Evolutionary conservation across 2,888 invertebrate species (phyloP).

Genomic region (Celastrina argiolus): DNA sequence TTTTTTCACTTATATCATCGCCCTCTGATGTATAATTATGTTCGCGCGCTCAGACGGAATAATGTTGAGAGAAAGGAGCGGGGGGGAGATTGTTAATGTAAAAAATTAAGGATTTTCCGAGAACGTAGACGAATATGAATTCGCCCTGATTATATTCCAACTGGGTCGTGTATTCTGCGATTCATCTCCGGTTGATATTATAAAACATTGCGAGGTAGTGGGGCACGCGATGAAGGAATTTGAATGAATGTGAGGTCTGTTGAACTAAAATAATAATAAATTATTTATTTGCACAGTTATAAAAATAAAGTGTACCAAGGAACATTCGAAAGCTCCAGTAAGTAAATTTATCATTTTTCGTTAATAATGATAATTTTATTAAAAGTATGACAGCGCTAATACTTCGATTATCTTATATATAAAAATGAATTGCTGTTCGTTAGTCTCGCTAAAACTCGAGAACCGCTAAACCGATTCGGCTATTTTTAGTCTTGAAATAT

Average conservation of each 20-base stretch:
- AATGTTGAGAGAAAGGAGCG: not conserved
- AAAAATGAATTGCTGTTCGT: too few relatives aligned
- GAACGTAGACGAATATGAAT: conserved; percentile 1
- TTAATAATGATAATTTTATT: too few relatives aligned
- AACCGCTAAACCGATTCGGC: too few relatives aligned
- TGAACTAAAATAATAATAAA: too few relatives aligned
- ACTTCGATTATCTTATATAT: too few relatives aligned
- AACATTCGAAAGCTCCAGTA: too few relatives aligned
- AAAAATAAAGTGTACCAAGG: too few relatives aligned
- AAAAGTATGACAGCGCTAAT: too few relatives aligned
- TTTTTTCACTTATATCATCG: not conserved
- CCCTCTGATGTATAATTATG: conserved; percentile 6
- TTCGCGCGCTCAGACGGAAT: conserved; percentile 8
- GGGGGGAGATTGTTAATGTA: conserved; percentile 1
- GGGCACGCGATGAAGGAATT: not conserved
- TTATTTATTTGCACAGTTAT: too few relatives aligned
- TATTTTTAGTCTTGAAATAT: too few relatives aligned
- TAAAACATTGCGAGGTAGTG: not conserved
- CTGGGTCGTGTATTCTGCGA: not conserved
- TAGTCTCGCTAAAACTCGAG: too few relatives aligned
- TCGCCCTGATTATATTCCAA: not conserved
- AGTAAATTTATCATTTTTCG: too few relatives aligned
- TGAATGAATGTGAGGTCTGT: not conserved
- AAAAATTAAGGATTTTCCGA: conserved; percentile 7
- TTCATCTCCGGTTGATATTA: not conserved